A percentile compares a stretch with the other conserved stretches of the same genome.
Conservation (phyloP, 2,888 invertebrate species). For the Clivina fossor region DNA sequence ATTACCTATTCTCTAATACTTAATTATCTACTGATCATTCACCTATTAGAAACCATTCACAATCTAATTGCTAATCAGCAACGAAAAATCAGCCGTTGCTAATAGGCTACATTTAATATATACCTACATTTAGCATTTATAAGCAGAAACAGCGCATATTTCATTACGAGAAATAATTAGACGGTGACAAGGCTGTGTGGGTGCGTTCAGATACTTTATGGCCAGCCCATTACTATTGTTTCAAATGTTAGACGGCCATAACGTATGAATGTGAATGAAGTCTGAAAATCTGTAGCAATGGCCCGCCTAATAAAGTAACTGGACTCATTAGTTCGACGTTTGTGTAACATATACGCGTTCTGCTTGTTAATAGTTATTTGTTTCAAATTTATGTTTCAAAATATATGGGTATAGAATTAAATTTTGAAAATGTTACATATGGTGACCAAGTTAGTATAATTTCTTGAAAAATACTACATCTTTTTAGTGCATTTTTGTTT, state of each 20-base stretch:
- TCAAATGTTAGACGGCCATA: no score
- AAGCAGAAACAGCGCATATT: no score
- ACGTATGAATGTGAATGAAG: constrained; percentile 27
- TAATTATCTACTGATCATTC: no score
- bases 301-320: constrained; percentile 25
- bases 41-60: no score
- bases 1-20: no score
- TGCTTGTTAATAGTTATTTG: background rate
- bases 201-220: constrained; percentile 20
- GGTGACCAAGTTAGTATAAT: background rate
- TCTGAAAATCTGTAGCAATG: constrained; percentile 22
- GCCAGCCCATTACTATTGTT: constrained; percentile 26
- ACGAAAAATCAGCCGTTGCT: no score
- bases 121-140: no score
- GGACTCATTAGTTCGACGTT: constrained; percentile 16
- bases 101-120: no score
- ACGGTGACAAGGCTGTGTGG: constrained; percentile 6
- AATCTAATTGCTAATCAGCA: no score
- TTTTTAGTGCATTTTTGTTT: no score
- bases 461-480: background rate
- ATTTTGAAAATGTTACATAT: background rate
- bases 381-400: background rate
- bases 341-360: background rate
- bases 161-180: no score
- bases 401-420: background rate